Evolutionary conservation across 2,888 invertebrate species (phyloP), one percentile per base, ranked within the genome.

Genomic region (Tipula unca): DNA sequence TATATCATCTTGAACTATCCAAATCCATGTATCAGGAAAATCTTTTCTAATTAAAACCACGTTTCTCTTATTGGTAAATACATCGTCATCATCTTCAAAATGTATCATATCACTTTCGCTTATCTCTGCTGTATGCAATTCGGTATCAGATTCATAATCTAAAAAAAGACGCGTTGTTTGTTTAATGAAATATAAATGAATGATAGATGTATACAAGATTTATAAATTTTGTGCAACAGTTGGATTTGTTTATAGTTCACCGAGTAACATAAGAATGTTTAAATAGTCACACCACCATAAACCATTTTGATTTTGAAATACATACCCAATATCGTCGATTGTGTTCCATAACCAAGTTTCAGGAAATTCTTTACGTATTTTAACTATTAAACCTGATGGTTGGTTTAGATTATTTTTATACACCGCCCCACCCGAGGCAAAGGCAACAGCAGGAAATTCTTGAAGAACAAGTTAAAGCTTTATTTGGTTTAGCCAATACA

Each of bases 291-390:
- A 10, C 42, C 10, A 1, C 42, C 42, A 35, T 42, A 42, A 42
- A 42, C 42, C 82, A 82, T 10, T 10, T 82, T 20, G 1, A 25
- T n/a, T n/a, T n/a, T n/a, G n/a, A n/a, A n/a, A 29, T 84, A 86
- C 86, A 83, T 25, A 82, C 85, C 86, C 83, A 32, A 48, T 29
- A 20, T 35, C 91, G 86, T 92, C 91, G 88, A 91, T 89, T 89
- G 91, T 90, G 88, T 92, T 91, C 93, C 93, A 94, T 88, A 94
- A 91, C 94, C 94, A 94, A 86, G 94, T 94, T 91, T 94, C 94
- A 86, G 94, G 93, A 89, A 94, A 94, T 89, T 92, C 90, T 89
- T 92, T 92, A 89, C 94, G 91, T 86, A 35, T 35, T 6, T 35
- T n/a, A n/a, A n/a, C n/a, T n/a, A n/a, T n/a, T n/a, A n/a, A n/a